Conservation (phyloP, 53 echinoderm and acorn worm genomes). For the Holothuria leucospilota region DNA sequence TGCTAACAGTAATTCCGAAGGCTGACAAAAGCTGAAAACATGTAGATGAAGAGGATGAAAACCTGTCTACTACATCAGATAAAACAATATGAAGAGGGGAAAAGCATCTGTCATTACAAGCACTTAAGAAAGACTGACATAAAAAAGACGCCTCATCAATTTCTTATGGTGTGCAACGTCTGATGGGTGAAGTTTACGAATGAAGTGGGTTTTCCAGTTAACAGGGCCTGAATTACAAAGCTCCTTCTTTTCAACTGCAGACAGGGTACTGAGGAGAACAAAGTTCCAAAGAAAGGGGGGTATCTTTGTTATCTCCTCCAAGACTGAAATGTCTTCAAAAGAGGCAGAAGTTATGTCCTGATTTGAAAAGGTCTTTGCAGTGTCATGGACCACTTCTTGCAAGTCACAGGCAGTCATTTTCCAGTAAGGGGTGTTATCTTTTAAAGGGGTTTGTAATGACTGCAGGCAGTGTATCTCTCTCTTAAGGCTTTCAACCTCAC, state of each 20-base stretch:
- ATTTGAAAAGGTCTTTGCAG: slow-evolving; percentile 20
- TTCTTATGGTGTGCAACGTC: too few species aligned
- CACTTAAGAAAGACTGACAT: too few species aligned
- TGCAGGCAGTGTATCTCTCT: slow-evolving; percentile 22
- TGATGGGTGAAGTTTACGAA: too few species aligned
- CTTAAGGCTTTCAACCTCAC: slow-evolving; percentile 8
- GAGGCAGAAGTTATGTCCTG: too few species aligned
- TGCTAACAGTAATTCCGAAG: not conserved
- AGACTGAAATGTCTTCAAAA: not conserved
- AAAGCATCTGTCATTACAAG: too few species aligned
- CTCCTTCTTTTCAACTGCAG: not conserved
- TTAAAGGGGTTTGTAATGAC: slow-evolving; percentile 6
- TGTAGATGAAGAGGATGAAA: not conserved
- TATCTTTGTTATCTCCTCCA: slow-evolving; percentile 1
- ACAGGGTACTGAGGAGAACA: not conserved
- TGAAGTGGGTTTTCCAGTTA: too few species aligned
- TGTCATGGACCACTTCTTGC: not conserved
- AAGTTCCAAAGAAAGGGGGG: slow-evolving; percentile 17
- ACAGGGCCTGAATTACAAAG: not conserved
- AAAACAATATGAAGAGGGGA: not conserved
- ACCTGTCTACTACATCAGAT: slow-evolving; percentile 4
- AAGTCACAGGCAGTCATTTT: not conserved
- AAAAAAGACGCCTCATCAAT: too few species aligned
- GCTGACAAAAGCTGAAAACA: slow-evolving; percentile 1
- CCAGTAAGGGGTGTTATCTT: slow-evolving; percentile 23